Base-by-base conservation (phyloP, 2,888 invertebrate species). In the Megaustenia siamemsis region DNA sequence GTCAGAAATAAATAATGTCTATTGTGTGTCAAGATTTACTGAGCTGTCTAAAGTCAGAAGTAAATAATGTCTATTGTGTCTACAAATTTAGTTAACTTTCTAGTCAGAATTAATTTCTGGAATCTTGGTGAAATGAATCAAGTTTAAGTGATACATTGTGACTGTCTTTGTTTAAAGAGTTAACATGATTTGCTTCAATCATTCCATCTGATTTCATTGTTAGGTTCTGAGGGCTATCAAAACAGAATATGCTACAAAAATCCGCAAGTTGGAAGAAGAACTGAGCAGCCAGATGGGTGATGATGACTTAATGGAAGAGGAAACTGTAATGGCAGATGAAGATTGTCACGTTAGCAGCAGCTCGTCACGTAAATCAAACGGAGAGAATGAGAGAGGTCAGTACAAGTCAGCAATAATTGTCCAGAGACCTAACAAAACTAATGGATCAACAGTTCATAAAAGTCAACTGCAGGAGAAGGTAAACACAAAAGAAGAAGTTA, bases 231-330 rank as follows among this genome's bases (percentile, higher is more conserved):
- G 88, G 69, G 82, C 88, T 53, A 86, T 86, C 79, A 84, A 85
- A 77, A 88, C 90, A 32, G 87, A 90, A 60, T 91, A 88, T 84
- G 86, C 88, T 21, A 86, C 89, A 75, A 91, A 90, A 66, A 90
- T 90, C 79, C 82, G 85, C 43, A 84, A 87, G 69, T 82, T 91
- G 45, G 82, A 88, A 69, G 88, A 91, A n/a, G 88, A 90, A 77
- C 88, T 88, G 80, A 86, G 86, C 38, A 87, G 86, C 38, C 83
- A 88, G 63, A 66, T 90, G 60, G 88, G 87, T 38, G 86, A 86
- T 12, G 87, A 85, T 32, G 84, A 88, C 35, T 60, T 86, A 38
- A 84, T 81, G 35, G 87, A 87, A n/a, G 86, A 88, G 15, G 87
- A 86, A 45, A 82, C 80, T 24, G 40, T 79, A 86, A 77, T 15